Evolutionary conservation across 2,113 vertebrate genomes (phyloP).

Genomic region (Rhabdornis inornatus): DNA sequence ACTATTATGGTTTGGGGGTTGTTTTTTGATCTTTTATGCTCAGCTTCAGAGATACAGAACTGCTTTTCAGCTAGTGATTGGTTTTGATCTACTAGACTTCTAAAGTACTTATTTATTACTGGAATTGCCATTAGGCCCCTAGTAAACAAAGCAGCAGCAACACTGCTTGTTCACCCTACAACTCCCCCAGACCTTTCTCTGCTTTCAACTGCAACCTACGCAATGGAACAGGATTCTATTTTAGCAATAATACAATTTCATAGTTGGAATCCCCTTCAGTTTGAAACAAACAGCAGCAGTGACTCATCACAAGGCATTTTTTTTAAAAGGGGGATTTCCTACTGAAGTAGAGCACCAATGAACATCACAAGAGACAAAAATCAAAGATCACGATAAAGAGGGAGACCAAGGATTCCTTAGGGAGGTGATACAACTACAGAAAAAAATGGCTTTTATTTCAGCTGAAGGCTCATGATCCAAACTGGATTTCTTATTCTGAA

Average conservation of each 20-base stretch:
- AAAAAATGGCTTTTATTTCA: not conserved
- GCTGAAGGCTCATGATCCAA: not conserved
- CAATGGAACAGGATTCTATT: slow-evolving; percentile 40
- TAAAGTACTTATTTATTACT: not conserved
- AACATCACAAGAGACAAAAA: not conserved
- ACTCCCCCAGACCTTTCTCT: not conserved
- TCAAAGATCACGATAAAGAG: not conserved
- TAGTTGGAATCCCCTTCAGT: slow-evolving; percentile 38
- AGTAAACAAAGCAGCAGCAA: not conserved
- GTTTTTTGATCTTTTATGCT: not conserved
- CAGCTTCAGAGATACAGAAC: not conserved
- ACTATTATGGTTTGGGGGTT: not conserved
- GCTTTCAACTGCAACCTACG: not conserved
- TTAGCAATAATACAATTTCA: slow-evolving; percentile 17
- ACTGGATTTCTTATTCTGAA: not conserved
- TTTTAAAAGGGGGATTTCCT: slow-evolving; percentile 32
- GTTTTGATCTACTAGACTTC: not conserved
- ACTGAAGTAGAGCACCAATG: not conserved
- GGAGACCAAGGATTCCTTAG: not conserved
- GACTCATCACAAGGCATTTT: slow-evolving; percentile 35
- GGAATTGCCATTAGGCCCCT: not conserved
- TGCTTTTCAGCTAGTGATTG: not conserved
- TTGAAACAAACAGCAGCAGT: slow-evolving; percentile 29
- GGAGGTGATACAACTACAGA: not conserved
- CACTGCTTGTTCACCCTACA: not conserved